These are phyloP conservation scores for Lutjanus erythropterus DNA, from an alignment of 2,113 vertebrate genomes.

Conservation along the genomic window DNA sequence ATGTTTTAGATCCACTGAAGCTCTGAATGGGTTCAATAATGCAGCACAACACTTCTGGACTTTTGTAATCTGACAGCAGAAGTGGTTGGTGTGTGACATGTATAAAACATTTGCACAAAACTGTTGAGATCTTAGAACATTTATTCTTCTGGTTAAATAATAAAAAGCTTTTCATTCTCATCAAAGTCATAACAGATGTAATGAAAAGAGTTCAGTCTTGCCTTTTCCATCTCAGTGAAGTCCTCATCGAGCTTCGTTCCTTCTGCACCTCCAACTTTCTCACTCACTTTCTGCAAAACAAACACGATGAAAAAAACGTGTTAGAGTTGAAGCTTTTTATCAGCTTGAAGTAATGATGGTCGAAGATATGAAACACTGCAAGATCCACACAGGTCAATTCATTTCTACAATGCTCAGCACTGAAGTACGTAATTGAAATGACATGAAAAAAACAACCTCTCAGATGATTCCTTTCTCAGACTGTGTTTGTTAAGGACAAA, in stretches of 20 bases:
- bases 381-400: neutral
- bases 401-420: neutral
- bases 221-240: conserved; percentile 98
- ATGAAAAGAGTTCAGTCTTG: conserved; percentile 66
- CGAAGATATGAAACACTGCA: neutral
- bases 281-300: conserved; percentile 93
- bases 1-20: neutral
- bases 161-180: neutral
- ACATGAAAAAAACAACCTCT: neutral
- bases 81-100: neutral
- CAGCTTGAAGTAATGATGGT: neutral
- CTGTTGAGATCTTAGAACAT: neutral
- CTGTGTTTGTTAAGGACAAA: neutral
- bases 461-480: neutral
- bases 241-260: conserved; percentile 97
- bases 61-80: neutral
- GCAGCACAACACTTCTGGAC: neutral
- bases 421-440: neutral
- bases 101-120: neutral
- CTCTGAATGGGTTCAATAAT: neutral
- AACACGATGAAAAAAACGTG: conserved; percentile 20
- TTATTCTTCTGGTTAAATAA: neutral
- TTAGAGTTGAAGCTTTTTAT: neutral
- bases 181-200: neutral
- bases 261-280: conserved; percentile 96